Evolutionary conservation across 2,888 invertebrate species (phyloP).

Genomic region (Marronus borbonicus): DNA sequence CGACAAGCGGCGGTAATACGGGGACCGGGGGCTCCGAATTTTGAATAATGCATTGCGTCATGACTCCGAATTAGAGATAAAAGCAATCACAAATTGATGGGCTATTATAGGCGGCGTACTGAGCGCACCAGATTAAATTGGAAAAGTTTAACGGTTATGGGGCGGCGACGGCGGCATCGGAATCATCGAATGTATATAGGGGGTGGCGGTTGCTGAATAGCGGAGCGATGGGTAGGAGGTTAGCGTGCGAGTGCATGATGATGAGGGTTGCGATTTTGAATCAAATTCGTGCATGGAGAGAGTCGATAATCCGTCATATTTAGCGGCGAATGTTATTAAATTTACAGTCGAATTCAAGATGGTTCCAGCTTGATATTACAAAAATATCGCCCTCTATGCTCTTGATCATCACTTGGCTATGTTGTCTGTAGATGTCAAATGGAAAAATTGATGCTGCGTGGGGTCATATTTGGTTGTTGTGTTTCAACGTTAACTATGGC

Average conservation of each 20-base stretch:
- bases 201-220: not conserved
- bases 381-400: conserved; percentile 82
- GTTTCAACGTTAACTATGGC: conserved; percentile 95
- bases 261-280: conserved; percentile 59
- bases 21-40: conserved; percentile 48
- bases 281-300: conserved; percentile 55
- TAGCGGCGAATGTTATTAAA: too few species aligned
- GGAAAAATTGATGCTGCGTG: conserved; percentile 93
- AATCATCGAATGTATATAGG: not conserved
- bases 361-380: conserved; percentile 70
- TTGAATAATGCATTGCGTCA: conserved; percentile 58
- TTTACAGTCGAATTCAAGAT: too few species aligned
- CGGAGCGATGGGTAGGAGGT: not conserved
- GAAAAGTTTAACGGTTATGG: conserved; percentile 68
- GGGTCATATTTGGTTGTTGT: conserved; percentile 92
- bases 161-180: conserved; percentile 41
- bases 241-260: not conserved
- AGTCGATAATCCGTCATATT: conserved; percentile 34
- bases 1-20: not conserved
- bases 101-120: conserved; percentile 57
- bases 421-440: conserved; percentile 91
- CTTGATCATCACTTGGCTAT: conserved; percentile 90
- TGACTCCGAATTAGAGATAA: conserved; percentile 59
- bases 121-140: conserved; percentile 65
- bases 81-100: conserved; percentile 67